Conservation (phyloP, 2,888 invertebrate genomes). For the Apeira syringaria region DNA sequence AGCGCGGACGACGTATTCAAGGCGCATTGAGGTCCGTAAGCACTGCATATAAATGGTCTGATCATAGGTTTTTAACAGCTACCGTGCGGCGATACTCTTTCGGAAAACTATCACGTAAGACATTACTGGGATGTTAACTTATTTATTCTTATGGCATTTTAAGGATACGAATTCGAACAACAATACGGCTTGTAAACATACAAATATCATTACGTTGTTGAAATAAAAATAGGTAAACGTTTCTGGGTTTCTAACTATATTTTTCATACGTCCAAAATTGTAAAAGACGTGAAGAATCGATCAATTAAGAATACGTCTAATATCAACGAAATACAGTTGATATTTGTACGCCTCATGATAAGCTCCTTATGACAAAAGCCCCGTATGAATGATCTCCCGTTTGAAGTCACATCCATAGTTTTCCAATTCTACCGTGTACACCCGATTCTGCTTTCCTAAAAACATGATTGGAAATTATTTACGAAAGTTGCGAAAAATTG, state of each 20-base stretch:
- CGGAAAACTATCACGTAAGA: conserved; percentile 65
- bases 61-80: conserved; percentile 57
- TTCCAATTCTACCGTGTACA: too few relatives aligned
- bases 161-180: conserved; percentile 38
- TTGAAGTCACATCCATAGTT: too few relatives aligned
- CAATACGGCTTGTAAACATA: conserved; percentile 11
- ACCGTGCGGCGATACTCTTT: conserved; percentile 55
- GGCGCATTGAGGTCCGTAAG: conserved; percentile 54
- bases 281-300: too few relatives aligned
- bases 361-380: too few relatives aligned
- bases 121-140: conserved; percentile 53
- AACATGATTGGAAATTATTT: too few relatives aligned
- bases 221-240: conserved; percentile 7
- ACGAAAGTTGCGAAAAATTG: too few relatives aligned
- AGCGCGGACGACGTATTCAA: conserved; percentile 56
- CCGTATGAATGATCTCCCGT: too few relatives aligned
- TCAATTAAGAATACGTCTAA: too few relatives aligned
- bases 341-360: too few relatives aligned
- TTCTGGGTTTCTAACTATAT: background rate
- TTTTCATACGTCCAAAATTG: too few relatives aligned
- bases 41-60: conserved; percentile 65
- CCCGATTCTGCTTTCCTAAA: too few relatives aligned
- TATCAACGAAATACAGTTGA: too few relatives aligned
- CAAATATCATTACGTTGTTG: conserved; percentile 7
- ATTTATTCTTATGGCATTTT: conserved; percentile 40